Conservation (phyloP, 2,888 invertebrate species). For the Synergus umbraculus region DNA sequence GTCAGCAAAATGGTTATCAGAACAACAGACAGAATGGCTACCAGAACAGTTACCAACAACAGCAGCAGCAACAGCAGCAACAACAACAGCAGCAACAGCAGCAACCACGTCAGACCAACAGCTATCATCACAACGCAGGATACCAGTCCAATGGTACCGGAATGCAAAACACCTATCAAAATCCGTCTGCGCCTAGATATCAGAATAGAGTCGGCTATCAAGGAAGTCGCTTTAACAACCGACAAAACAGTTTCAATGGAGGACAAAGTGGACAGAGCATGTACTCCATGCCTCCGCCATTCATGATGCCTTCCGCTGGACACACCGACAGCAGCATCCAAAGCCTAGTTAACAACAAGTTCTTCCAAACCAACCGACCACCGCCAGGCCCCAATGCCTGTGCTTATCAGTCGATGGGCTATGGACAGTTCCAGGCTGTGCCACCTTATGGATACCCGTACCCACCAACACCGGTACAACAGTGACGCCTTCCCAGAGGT, state of each 20-base stretch:
- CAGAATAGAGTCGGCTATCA: slow-evolving; percentile 58
- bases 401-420: slow-evolving; percentile 82
- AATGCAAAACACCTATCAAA: slow-evolving; percentile 68
- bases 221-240: slow-evolving; percentile 56
- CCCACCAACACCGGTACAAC: slow-evolving; percentile 85
- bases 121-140: slow-evolving; percentile 63
- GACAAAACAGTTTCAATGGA: slow-evolving; percentile 62
- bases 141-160: slow-evolving; percentile 75
- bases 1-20: slow-evolving; percentile 81
- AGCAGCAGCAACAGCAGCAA: slow-evolving; percentile 78
- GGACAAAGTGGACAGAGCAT: slow-evolving; percentile 70
- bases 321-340: slow-evolving; percentile 78
- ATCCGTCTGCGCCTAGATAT: slow-evolving; percentile 65
- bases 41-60: slow-evolving; percentile 77
- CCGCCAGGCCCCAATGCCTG: slow-evolving; percentile 80
- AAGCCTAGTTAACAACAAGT: slow-evolving; percentile 83
- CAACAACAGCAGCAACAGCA: slow-evolving; percentile 77
- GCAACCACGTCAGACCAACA: slow-evolving; percentile 77
- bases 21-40: slow-evolving; percentile 76
- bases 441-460: slow-evolving; percentile 83
- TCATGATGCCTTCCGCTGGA: slow-evolving; percentile 78
- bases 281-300: slow-evolving; percentile 77
- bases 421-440: slow-evolving; percentile 85
- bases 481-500: slow-evolving; percentile 79
- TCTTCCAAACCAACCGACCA: slow-evolving; percentile 84